Evolutionary conservation across 2,797 vertebrate species (phyloP).

Genomic region (Sandelia bainsii): DNA sequence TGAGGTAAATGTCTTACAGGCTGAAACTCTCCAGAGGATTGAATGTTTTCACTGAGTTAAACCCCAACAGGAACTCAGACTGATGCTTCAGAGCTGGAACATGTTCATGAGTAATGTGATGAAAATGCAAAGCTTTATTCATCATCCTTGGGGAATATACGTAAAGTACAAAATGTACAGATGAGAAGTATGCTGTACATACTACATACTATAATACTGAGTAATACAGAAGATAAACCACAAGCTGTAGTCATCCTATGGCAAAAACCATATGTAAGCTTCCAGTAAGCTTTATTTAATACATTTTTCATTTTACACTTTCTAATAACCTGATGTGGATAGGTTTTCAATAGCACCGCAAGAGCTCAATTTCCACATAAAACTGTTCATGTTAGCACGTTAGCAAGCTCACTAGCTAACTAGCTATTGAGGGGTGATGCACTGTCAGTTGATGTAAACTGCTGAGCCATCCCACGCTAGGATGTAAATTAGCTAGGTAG

Average conservation of each 20-base stretch:
- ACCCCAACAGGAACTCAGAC: background rate
- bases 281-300: background rate
- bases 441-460: no score
- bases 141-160: background rate
- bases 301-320: no score
- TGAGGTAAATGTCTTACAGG: slow-evolving; percentile 36
- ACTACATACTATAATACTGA: no score
- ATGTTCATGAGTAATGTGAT: background rate
- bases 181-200: no score
- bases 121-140: background rate
- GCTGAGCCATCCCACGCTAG: no score
- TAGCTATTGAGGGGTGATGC: no score
- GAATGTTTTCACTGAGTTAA: slow-evolving; percentile 16
- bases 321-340: no score
- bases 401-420: no score
- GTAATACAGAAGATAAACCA: background rate
- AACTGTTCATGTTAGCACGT: no score
- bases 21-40: slow-evolving; percentile 17
- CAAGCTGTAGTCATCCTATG: background rate
- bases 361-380: no score
- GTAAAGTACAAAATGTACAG: background rate
- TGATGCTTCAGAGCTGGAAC: slow-evolving; percentile 2
- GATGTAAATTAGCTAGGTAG: no score
- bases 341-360: no score
- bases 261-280: background rate